Evolutionary conservation across 2,797 vertebrate species (phyloP).

Genomic region (Linurgus olivaceus): DNA sequence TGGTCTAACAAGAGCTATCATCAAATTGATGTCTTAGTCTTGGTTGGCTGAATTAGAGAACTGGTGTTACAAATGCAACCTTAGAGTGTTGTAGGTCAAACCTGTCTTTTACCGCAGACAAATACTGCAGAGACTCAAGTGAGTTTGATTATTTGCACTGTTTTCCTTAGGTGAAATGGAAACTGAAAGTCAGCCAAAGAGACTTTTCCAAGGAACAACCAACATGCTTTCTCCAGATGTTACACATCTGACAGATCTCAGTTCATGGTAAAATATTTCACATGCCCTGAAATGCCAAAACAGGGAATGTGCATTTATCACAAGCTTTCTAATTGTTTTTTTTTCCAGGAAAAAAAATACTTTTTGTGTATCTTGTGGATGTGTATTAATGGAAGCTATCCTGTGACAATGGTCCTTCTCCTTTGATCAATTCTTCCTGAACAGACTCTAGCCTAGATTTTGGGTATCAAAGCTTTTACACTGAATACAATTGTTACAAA

Average conservation of each 20-base stretch:
- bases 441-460: neutral
- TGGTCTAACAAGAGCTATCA: neutral
- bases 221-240: constrained; percentile 90
- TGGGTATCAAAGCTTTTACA: neutral
- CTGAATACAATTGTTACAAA: neutral
- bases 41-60: neutral
- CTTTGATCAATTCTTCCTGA: neutral
- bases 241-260: constrained; percentile 85
- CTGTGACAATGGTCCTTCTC: neutral
- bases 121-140: neutral
- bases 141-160: constrained; percentile 40
- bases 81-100: neutral
- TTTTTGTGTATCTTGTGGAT: accelerated
- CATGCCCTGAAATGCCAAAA: neutral
- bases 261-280: constrained; percentile 85
- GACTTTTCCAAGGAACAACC: constrained; percentile 95
- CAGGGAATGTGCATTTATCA: neutral
- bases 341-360: neutral
- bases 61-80: neutral
- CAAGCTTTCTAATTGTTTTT: neutral
- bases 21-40: neutral
- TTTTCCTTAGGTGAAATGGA: constrained; percentile 90
- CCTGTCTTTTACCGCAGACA: neutral
- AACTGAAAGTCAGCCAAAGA: constrained; percentile 95
- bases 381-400: neutral